Evolutionary conservation across 1,140 invertebrate species (phyloP), one percentile per base, ranked within the genome.

Genomic region (Pseudomyrmex dendroicus): DNA sequence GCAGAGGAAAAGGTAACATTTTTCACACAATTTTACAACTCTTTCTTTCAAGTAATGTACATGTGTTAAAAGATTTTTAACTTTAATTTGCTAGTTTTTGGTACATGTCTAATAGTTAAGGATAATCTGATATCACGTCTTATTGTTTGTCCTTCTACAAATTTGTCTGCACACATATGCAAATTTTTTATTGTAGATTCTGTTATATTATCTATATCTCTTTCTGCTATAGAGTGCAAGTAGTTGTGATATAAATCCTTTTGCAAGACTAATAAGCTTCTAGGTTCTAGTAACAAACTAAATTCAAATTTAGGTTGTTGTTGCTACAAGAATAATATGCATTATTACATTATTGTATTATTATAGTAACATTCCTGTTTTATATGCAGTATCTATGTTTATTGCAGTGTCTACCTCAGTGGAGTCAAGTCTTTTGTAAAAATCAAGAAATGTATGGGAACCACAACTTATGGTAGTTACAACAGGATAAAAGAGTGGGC

Each of bases 391-490:
- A n/a, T n/a, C 0, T 52, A 12, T 7, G 35, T 13, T 48, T 73
- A 57, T 66, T 48, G 12, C 20, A 68, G 62, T 68, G 20, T 59
- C n/a, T 73, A 76, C 89, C 84, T 93, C 80, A 70, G 88, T 80
- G 2, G 84, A 92, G 68, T 92, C 90, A 46, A 95, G 93, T 25
- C 94, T 94, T 91, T 96, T 95, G 89, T 97, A 96, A 94, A 99
- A 99, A 91, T 99, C 97, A 64, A 99, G 94, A 13, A 99, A 90
- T 46, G 97, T 98, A 92, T 99, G 97, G 0, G 98, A 98, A 0
- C 98, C 98, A 89, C 98, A 96, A 85, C 96, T 98, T 61, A 99
- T 97, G 1, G 99, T 99, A 12, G 98, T 97, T 62, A 99, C 97
- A 25, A 97, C 97, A 15, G 99, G 98, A 94, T 97, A 97, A 94